These are phyloP conservation scores for Galerucella calmariensis DNA, from an alignment of 2,888 invertebrate species.

Conservation along the genomic window DNA sequence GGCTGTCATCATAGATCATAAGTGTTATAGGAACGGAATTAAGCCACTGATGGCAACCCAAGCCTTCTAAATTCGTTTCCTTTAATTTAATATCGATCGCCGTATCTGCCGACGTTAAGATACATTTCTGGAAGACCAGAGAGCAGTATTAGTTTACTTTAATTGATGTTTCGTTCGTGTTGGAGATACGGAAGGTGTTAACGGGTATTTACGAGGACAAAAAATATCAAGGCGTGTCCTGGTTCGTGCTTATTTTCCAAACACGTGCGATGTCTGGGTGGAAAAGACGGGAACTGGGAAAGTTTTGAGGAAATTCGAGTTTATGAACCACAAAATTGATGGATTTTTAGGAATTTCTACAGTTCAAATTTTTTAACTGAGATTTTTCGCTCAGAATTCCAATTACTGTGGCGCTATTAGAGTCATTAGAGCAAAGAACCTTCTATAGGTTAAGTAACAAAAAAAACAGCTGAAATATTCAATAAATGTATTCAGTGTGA, in stretches of 20 bases:
- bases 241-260: slow-evolving; percentile 7
- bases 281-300: not conserved
- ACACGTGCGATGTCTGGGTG: not conserved
- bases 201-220: slow-evolving; percentile 15
- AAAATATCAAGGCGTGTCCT: slow-evolving; percentile 7
- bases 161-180: slow-evolving; percentile 19
- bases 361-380: no score
- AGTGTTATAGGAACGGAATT: slow-evolving; percentile 51
- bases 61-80: slow-evolving; percentile 57
- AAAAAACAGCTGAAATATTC: no score
- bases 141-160: slow-evolving; percentile 17
- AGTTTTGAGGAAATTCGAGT: no score
- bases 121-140: slow-evolving; percentile 29
- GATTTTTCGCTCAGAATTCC: no score
- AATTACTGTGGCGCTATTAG: no score
- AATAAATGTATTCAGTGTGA: no score
- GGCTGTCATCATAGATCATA: slow-evolving; percentile 58
- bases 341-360: no score
- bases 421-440: no score
- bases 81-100: slow-evolving; percentile 52
- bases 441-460: no score
- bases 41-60: slow-evolving; percentile 53
- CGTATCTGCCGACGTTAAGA: slow-evolving; percentile 33
- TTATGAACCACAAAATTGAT: not conserved
- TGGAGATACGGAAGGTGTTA: slow-evolving; percentile 12